Base-by-base conservation (phyloP, 2,888 invertebrate species). In the Laspeyria flexula region DNA sequence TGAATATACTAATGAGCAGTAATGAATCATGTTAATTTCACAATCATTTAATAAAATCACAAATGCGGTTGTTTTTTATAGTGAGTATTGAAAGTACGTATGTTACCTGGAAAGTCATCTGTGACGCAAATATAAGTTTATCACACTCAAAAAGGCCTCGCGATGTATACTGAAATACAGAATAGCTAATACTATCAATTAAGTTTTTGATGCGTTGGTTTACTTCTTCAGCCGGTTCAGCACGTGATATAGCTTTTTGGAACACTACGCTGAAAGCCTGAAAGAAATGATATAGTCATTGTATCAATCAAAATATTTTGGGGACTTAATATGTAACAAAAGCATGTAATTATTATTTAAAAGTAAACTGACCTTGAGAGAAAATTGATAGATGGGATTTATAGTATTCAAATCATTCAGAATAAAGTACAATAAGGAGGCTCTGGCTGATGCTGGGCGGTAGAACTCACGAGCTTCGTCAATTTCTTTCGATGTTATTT, bases 221-320 rank as follows among this genome's bases (percentile, higher is more conserved):
- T 0, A 99, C 96, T 63, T 96, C 96, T 12, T 96, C 95, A 0
- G 97, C 95, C 0, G 96, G 95, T 61, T 97, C 96, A 0, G 99
- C 97, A 78, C 95, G 95, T 35, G 96, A 96, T 75, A 99, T 98
- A 12, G 99, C 99, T 79, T 98, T 98, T 93, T 98, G 98, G 83
- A 99, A 99, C 23, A 99, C 99, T n/a, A 98, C 98, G 85, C 97
- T 98, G 86, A 99, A 99, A 1, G 99, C 98, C 97, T 97, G 73
- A n/a, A 89, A 67, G 5, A 21, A 5, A 21, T 3, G 21, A 2
- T 5, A 5, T 3, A 21, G 3, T n/a, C n/a, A n/a, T n/a, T n/a
- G n/a, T n/a, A n/a, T n/a, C n/a, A n/a, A n/a, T n/a, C n/a, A n/a
- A n/a, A n/a, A n/a, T n/a, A n/a, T n/a, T n/a, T n/a, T n/a, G n/a